Evolutionary conservation across 2,888 invertebrate species (phyloP).

Genomic region (Dendrolimus pini): DNA sequence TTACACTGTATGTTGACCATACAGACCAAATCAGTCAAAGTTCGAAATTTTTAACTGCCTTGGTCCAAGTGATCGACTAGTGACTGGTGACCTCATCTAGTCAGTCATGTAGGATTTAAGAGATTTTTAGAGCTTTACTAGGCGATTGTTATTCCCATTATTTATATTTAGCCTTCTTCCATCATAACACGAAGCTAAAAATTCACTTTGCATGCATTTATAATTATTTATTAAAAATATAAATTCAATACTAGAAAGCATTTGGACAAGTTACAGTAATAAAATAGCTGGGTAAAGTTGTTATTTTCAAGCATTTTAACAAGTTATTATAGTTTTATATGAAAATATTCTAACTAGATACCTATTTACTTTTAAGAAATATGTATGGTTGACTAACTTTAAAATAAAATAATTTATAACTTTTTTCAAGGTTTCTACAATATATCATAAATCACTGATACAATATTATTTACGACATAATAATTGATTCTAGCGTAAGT

Average conservation of each 20-base stretch:
- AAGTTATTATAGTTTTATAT: not conserved
- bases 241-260: not conserved
- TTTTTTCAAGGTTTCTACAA: not conserved
- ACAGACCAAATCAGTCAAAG: too few species aligned
- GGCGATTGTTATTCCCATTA: too few species aligned
- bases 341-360: not conserved
- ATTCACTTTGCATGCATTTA: not conserved
- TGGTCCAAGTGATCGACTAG: too few species aligned
- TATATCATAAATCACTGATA: not conserved
- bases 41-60: too few species aligned
- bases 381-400: not conserved
- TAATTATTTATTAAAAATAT: not conserved
- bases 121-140: too few species aligned
- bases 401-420: not conserved
- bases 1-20: too few species aligned
- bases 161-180: too few species aligned
- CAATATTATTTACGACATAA: not conserved
- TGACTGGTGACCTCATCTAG: too few species aligned
- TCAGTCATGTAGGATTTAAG: too few species aligned
- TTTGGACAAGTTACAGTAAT: not conserved
- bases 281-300: not conserved
- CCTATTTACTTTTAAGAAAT: not conserved
- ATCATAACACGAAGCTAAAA: not conserved
- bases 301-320: conserved; percentile 4
- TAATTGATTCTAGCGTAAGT: not conserved